These are phyloP conservation scores for Strix uralensis DNA, from an alignment of 2,113 vertebrate species.

Conservation along the genomic window DNA sequence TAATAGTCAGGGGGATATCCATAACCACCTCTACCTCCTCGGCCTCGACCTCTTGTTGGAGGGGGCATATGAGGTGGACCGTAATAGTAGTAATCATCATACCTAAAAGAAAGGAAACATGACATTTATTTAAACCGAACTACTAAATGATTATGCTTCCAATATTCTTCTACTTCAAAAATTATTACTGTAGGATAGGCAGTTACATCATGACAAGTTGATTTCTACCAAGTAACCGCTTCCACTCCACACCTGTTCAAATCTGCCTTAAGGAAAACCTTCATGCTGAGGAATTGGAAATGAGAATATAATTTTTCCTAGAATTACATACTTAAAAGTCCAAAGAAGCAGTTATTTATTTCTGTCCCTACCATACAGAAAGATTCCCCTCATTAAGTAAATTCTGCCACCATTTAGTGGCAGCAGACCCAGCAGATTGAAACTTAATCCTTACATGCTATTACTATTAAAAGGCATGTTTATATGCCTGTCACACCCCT, in stretches of 20 bases:
- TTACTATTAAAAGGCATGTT: not conserved
- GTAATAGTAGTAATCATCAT: conserved; percentile 99
- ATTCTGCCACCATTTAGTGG: not conserved
- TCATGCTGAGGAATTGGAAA: not conserved
- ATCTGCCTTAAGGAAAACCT: not conserved
- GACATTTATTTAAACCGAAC: conserved; percentile 13
- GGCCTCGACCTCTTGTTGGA: conserved; percentile 88
- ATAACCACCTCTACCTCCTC: conserved; percentile 91
- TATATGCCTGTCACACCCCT: not conserved
- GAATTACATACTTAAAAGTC: not conserved
- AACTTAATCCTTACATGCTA: not conserved
- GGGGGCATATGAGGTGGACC: conserved; percentile 92
- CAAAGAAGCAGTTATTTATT: not conserved
- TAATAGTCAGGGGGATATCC: conserved; percentile 96
- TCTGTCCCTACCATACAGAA: not conserved
- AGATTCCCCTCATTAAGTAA: not conserved
- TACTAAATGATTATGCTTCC: not conserved
- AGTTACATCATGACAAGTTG: not conserved
- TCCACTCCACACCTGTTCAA: not conserved
- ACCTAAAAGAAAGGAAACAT: conserved; percentile 76
- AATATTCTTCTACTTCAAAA: not conserved
- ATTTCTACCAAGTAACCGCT: not conserved
- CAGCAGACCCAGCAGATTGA: not conserved
- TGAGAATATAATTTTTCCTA: not conserved
- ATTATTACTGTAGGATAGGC: not conserved